Percentiles rank a stretch among this genome's conserved stretches.
Evolutionary conservation across 2,888 invertebrate genomes (phyloP).

Genomic region (Acanthosepion esculentum): DNA sequence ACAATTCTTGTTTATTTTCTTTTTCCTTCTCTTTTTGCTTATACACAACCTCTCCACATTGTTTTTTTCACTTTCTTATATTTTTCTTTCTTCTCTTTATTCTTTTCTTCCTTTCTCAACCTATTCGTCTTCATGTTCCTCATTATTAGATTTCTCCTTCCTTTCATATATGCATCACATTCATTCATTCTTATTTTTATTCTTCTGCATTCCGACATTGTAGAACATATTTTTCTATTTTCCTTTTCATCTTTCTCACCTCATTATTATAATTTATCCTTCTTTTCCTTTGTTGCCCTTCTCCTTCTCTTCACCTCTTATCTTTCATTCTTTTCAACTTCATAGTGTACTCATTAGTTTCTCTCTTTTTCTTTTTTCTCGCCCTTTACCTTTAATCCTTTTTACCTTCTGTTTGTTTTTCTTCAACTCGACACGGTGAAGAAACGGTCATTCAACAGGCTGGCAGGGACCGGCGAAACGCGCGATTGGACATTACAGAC

Average conservation of each 20-base stretch:
- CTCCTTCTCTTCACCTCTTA: rapidly evolving
- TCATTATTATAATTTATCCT: neutral
- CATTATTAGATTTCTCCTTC: neutral
- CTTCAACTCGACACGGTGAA: too few relatives aligned
- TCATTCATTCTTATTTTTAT: too few relatives aligned
- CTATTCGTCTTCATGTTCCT: neutral
- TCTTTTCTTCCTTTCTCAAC: neutral
- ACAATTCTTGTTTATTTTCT: neutral
- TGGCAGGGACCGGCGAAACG: too few relatives aligned
- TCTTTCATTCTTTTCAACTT: neutral
- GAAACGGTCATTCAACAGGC: too few relatives aligned
- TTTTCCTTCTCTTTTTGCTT: neutral
- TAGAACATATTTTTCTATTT: neutral
- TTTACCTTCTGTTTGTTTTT: neutral
- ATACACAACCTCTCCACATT: neutral
- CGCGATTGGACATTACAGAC: too few relatives aligned
- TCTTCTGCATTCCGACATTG: too few relatives aligned
- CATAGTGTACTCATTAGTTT: neutral
- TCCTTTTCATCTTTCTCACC: neutral
- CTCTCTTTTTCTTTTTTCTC: neutral
- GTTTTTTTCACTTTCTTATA: neutral
- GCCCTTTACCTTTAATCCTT: neutral
- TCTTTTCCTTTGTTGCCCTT: too few relatives aligned
- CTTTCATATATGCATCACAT: too few relatives aligned
- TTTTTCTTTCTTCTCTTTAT: neutral